These are phyloP conservation scores for Azemiops feae DNA, from an alignment of 2,113 vertebrate genomes.

Conservation along the genomic window DNA sequence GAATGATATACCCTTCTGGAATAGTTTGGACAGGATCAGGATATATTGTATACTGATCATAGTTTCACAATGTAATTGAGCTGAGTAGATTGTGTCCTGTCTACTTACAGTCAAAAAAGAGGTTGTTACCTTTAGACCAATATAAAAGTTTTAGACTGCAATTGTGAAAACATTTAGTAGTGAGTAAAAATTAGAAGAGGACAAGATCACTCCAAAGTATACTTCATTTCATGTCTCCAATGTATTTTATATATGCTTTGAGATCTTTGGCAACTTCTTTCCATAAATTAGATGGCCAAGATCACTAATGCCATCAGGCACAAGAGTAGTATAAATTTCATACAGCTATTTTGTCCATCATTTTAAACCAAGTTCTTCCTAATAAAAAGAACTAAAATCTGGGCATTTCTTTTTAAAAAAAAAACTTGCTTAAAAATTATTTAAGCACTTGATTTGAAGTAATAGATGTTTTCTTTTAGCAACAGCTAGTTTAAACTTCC, in stretches of 20 bases:
- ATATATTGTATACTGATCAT: not conserved
- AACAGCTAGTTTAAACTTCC: not conserved
- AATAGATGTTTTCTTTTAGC: not conserved
- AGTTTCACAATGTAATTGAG: not conserved
- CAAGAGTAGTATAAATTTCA: not conserved
- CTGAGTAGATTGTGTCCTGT: not conserved
- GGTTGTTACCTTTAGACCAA: not conserved
- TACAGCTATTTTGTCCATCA: not conserved
- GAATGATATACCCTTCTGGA: not conserved
- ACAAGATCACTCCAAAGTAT: not conserved
- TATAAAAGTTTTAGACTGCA: not conserved
- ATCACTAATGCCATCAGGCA: not conserved
- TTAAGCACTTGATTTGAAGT: not conserved
- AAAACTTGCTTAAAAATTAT: not conserved
- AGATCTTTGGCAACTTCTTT: slow-evolving; percentile 2
- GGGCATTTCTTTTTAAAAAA: not conserved
- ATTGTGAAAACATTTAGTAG: not conserved
- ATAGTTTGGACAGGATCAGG: not conserved
- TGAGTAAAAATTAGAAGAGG: not conserved
- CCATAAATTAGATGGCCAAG: not conserved
- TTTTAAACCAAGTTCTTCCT: not conserved
- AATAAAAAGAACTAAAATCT: not conserved
- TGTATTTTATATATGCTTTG: not conserved
- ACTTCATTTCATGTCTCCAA: not conserved
- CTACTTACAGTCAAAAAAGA: not conserved